Conservation (phyloP, 2,113 vertebrate species). For the Aegotheles bennettii region DNA sequence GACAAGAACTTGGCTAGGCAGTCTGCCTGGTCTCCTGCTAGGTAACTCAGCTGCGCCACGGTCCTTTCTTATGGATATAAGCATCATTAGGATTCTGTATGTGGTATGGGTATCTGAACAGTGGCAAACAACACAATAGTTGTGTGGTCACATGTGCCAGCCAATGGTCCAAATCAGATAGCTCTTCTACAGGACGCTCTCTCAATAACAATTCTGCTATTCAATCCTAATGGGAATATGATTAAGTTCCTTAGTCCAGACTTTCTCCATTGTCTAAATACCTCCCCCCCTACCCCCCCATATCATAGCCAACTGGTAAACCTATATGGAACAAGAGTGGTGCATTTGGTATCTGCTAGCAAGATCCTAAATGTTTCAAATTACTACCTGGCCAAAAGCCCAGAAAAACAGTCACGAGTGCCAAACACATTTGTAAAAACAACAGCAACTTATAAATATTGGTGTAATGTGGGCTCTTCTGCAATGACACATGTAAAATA, state of each 20-base stretch:
- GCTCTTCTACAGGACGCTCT: background rate
- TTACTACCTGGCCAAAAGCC: conserved; percentile 33
- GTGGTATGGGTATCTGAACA: background rate
- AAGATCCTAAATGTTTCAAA: conserved; percentile 18
- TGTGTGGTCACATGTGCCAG: background rate
- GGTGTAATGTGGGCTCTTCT: background rate
- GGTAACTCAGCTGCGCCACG: background rate
- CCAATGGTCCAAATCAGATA: background rate
- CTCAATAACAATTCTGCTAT: background rate
- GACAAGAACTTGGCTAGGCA: conserved; percentile 1
- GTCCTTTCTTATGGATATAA: conserved; percentile 17
- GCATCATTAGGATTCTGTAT: conserved; percentile 16
- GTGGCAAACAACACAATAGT: background rate
- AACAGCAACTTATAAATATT: conserved; percentile 42
- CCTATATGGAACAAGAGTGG: background rate
- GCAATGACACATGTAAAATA: background rate
- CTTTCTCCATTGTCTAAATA: background rate
- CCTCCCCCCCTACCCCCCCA: no score
- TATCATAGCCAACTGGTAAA: background rate
- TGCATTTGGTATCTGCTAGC: background rate
- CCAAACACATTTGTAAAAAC: conserved; percentile 24
- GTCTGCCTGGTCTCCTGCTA: background rate
- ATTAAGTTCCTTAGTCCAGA: background rate
- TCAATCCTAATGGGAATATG: background rate
- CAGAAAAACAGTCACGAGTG: conserved; percentile 9